Evolutionary conservation across 2,797 vertebrate species (phyloP).

Genomic region (Acipenser oxyrinchus): DNA sequence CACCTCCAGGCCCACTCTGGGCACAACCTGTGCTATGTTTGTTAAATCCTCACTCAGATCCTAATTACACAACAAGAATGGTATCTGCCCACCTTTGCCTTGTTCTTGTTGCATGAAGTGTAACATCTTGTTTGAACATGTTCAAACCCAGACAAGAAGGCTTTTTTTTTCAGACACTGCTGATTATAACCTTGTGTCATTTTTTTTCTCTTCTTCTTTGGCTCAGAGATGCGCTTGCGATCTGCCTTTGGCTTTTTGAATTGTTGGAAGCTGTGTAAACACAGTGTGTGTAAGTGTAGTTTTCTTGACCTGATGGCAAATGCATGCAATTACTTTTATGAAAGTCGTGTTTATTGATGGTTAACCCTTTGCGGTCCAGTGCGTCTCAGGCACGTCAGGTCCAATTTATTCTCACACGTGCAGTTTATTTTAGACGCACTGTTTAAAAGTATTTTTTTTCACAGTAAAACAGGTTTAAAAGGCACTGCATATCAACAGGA

Average conservation of each 20-base stretch:
- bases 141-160: constrained; percentile 47
- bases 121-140: constrained; percentile 49
- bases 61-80: constrained; percentile 57
- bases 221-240: constrained; percentile 53
- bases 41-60: constrained; percentile 42
- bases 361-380: no score
- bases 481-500: no score
- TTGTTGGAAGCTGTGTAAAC: constrained; percentile 58
- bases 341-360: constrained; percentile 22
- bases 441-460: no score
- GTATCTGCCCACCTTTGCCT: constrained; percentile 43
- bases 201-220: constrained; percentile 38
- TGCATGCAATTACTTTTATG: constrained; percentile 41
- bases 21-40: constrained; percentile 15
- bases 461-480: no score
- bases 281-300: constrained; percentile 40
- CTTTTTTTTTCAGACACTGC: constrained; percentile 38
- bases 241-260: constrained; percentile 59
- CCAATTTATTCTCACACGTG: no score
- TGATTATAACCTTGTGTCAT: constrained; percentile 60
- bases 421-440: no score
- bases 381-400: no score
- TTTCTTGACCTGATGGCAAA: constrained; percentile 47
- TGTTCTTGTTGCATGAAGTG: constrained; percentile 37
- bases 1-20: constrained; percentile 26